Percentiles rank a stretch among this genome's conserved stretches.
phyloP scores from a whole-genome alignment of 2,888 invertebrate species.

The Miltochrista miniata region DNA sequence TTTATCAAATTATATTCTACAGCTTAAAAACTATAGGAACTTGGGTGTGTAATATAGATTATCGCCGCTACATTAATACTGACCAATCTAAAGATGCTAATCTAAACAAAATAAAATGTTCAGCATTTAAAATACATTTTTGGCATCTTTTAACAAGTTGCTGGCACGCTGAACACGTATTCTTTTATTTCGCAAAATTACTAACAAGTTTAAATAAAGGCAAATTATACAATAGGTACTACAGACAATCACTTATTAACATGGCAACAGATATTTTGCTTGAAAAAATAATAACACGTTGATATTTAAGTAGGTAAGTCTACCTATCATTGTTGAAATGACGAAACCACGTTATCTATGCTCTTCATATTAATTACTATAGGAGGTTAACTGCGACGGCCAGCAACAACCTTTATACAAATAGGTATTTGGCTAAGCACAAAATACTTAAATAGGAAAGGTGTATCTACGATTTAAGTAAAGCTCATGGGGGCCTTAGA shows the following conservation, averaged over 20 bases:
- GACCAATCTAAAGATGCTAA: conserved; percentile 18
- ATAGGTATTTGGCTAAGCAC: too few relatives aligned
- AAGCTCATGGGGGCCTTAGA: conserved; percentile 2
- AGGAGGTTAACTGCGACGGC: conserved; percentile 35
- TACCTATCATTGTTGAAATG: conserved; percentile 27
- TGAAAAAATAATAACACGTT: conserved; percentile 18
- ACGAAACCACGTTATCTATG: conserved; percentile 40
- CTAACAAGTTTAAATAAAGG: too few relatives aligned
- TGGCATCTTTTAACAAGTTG: conserved; percentile 4
- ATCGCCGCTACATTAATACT: conserved; percentile 31
- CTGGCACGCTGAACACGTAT: background rate
- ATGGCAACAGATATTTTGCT: conserved; percentile 13
- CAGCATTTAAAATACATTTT: conserved; percentile 2
- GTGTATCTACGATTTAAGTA: background rate
- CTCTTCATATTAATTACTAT: conserved; percentile 35
- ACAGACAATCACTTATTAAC: background rate
- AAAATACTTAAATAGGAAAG: conserved; percentile 1
- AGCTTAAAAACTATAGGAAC: conserved; percentile 32
- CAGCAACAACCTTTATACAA: conserved; percentile 30
- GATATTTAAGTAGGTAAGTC: background rate
- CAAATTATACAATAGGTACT: background rate
- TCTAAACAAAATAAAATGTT: conserved; percentile 27
- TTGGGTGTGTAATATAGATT: conserved; percentile 15
- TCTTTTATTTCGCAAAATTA: background rate
- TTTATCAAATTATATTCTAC: conserved; percentile 4